These are phyloP conservation scores for Aptenodytes patagonicus DNA, from an alignment of 2,113 vertebrate species.

Conservation along the genomic window DNA sequence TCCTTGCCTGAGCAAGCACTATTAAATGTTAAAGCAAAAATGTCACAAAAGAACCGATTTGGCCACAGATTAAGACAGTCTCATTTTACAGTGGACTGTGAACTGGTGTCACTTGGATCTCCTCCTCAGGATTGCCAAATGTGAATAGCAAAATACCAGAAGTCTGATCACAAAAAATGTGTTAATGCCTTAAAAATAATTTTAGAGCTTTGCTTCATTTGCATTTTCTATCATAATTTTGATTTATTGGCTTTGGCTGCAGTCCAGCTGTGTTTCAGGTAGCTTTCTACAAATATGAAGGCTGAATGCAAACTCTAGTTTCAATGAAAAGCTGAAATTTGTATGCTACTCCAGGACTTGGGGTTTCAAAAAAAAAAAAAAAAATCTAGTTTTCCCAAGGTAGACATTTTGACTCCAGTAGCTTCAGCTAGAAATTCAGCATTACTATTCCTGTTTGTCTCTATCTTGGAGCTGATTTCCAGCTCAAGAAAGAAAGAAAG, in stretches of 20 bases:
- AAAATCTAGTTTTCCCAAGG: neutral
- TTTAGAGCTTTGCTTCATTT: neutral
- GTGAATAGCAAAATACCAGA: neutral
- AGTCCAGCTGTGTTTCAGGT: neutral
- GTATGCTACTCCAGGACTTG: neutral
- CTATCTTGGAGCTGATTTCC: neutral
- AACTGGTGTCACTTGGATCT: neutral
- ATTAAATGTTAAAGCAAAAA: neutral
- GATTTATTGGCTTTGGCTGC: neutral
- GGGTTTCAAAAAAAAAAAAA: neutral
- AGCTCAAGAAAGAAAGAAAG: neutral
- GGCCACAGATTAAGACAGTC: neutral
- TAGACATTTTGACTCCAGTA: neutral
- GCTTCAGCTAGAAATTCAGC: neutral
- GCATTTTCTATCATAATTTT: neutral
- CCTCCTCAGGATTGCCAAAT: neutral
- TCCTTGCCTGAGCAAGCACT: neutral
- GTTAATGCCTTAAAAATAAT: neutral
- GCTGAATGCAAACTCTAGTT: neutral
- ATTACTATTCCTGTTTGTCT: neutral
- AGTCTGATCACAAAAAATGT: neutral
- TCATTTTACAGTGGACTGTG: neutral
- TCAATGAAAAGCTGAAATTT: neutral
- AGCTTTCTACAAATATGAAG: neutral
- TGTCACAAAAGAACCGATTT: neutral